Evolutionary conservation across 1,140 invertebrate genomes (phyloP).

Genomic region (Penaeus chinensis): DNA sequence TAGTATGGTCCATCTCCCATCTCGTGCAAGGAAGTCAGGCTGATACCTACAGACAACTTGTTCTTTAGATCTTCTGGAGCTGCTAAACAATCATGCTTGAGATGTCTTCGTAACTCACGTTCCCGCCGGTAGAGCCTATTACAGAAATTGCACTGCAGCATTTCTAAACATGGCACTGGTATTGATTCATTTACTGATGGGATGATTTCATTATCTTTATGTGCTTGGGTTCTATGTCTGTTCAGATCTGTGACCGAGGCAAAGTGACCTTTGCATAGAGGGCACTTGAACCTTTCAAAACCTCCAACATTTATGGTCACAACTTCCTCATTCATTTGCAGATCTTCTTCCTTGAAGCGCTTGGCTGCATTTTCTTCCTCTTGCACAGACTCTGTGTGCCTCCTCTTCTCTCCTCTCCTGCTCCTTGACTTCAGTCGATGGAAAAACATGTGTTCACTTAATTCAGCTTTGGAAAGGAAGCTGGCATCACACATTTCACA

Average conservation of each 20-base stretch:
- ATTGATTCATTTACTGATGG: not conserved
- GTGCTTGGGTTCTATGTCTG: slow-evolving; percentile 37
- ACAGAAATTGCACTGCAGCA: slow-evolving; percentile 46
- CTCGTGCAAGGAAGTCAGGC: not conserved
- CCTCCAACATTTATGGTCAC: slow-evolving; percentile 32
- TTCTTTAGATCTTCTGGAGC: slow-evolving; percentile 26
- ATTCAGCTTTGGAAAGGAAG: slow-evolving; percentile 48
- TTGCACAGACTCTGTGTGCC: not conserved
- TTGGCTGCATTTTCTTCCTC: slow-evolving; percentile 35
- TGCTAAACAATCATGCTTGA: slow-evolving; percentile 38
- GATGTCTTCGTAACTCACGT: slow-evolving; percentile 47
- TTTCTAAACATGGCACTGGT: slow-evolving; percentile 2
- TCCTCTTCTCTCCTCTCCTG: slow-evolving; percentile 47
- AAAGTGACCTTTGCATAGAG: slow-evolving; percentile 40
- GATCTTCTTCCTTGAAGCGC: slow-evolving; percentile 22
- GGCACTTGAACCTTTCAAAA: slow-evolving; percentile 47
- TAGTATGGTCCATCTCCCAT: slow-evolving; percentile 35
- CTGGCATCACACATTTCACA: slow-evolving; percentile 58
- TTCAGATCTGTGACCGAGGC: slow-evolving; percentile 35
- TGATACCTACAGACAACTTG: slow-evolving; percentile 21
- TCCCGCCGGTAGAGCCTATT: slow-evolving; percentile 44
- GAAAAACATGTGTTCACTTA: slow-evolving; percentile 56
- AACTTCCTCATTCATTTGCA: slow-evolving; percentile 13
- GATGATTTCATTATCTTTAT: slow-evolving; percentile 30
- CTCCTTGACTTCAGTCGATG: slow-evolving; percentile 51